These are phyloP conservation scores for Syngnathus scovelli DNA, from an alignment of 2,113 vertebrate genomes.

Conservation along the genomic window DNA sequence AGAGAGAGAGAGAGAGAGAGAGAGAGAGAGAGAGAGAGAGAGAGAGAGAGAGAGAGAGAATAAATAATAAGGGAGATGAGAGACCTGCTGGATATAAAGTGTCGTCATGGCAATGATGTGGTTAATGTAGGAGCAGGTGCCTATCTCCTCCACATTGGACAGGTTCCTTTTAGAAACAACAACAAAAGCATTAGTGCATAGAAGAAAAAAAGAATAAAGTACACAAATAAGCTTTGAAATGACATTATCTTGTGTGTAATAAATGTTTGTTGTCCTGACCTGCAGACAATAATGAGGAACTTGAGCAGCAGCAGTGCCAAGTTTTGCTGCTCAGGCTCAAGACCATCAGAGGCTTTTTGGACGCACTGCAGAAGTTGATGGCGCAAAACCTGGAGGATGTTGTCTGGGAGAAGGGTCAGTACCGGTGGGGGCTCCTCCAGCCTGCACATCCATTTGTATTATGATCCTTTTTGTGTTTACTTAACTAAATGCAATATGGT, in stretches of 20 bases:
- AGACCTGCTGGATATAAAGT: conserved; percentile 93
- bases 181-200: neutral
- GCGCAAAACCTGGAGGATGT: conserved; percentile 92
- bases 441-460: conserved; percentile 59
- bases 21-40: too few relatives aligned
- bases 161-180: conserved; percentile 78
- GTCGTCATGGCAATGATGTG: conserved; percentile 97
- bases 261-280: conserved; percentile 66
- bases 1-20: neutral
- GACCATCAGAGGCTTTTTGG: conserved; percentile 89
- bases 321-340: conserved; percentile 90
- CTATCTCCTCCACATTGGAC: conserved; percentile 96
- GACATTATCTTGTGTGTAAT: neutral
- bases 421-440: conserved; percentile 89
- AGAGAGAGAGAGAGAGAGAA: neutral
- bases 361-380: conserved; percentile 92
- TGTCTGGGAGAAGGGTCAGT: conserved; percentile 91
- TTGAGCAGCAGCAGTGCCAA: conserved; percentile 89
- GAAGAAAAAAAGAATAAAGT: neutral
- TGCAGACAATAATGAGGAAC: conserved; percentile 95
- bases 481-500: neutral
- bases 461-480: neutral
- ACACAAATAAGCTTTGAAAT: neutral
- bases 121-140: conserved; percentile 96
- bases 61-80: neutral